Base-by-base conservation (phyloP, 2,797 vertebrate species). In the Meriones psammophilus region DNA sequence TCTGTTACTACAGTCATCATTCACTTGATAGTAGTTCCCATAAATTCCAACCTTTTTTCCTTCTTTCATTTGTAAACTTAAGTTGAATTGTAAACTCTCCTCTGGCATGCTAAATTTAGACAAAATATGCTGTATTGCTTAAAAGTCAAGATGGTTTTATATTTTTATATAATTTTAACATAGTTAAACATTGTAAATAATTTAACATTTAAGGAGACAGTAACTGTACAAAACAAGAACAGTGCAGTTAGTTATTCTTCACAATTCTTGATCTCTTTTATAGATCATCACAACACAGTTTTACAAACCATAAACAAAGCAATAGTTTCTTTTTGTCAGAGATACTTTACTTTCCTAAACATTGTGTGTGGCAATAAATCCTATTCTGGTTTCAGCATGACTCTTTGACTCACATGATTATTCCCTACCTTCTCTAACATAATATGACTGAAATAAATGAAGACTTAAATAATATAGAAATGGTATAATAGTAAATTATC, bases 31-130 rank as follows among this genome's bases (percentile, higher is more conserved):
- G n/a, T n/a, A 42, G 39, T 88, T 88, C 33, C 33, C 56, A 71
- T 88, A 85, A 84, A 76, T 76, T 69, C 81, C 73, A 15, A 28
- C 58, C 46, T 74, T 36, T 50, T n/a, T 39, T 62, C 13, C 77
- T 58, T 79, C 7, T 76, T 81, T 94, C 26, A 39, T 80, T 94
- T 80, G 30, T 58, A 96, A 85, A 84, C 7, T 60, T 50, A 69
- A 69, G 4, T 56, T 91, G 5, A 12, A 81, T 81, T 60, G 18
- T 77, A 85, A 93, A 81, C 14, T 10, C 22, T 74, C 68, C 20
- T 79, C 28, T 1, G 12, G 46, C 64, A 54, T 54, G 10, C 56
- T 91, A 85, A 73, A 89, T 76, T 80, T 95, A 92, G n/a, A 60
- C 50, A 50, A 79, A 83, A 74, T 86, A 2, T 76, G 9, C n/a